Conservation (phyloP, 2,797 vertebrate genomes). For the Centropyge bicolor region DNA sequence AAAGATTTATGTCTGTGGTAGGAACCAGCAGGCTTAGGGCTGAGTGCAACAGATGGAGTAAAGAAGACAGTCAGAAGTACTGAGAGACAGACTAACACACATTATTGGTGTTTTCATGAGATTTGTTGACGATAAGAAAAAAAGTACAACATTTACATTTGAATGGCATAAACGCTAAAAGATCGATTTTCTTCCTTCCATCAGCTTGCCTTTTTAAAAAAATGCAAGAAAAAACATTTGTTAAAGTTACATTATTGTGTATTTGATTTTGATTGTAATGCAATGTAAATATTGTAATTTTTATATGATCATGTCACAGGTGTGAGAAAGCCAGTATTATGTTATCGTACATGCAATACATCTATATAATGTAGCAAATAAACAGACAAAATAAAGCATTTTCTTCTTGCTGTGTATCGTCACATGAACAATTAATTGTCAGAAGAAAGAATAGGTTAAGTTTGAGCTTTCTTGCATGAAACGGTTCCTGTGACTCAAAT, state of each 20-base stretch:
- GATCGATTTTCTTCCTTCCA: not conserved
- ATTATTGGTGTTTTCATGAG: no score
- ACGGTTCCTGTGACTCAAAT: not conserved
- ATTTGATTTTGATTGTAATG: no score
- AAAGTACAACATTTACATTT: not conserved
- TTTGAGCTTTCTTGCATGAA: not conserved
- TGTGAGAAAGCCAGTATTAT: no score
- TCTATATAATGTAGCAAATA: no score
- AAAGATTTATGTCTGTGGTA: not conserved
- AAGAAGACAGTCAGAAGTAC: not conserved
- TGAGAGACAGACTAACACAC: not conserved
- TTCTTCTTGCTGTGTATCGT: no score
- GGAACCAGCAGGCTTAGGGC: not conserved
- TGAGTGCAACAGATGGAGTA: not conserved
- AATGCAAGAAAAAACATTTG: not conserved
- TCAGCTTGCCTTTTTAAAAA: not conserved
- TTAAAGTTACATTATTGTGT: no score
- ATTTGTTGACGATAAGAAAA: constrained; percentile 3
- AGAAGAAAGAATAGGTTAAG: not conserved
- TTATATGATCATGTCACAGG: no score
- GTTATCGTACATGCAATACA: no score
- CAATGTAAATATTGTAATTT: no score
- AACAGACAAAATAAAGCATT: no score
- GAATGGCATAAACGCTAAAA: not conserved
- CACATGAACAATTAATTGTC: not conserved